These are phyloP conservation scores for Nannospalax galili DNA, from an alignment of 2,113 vertebrate genomes.

Conservation along the genomic window DNA sequence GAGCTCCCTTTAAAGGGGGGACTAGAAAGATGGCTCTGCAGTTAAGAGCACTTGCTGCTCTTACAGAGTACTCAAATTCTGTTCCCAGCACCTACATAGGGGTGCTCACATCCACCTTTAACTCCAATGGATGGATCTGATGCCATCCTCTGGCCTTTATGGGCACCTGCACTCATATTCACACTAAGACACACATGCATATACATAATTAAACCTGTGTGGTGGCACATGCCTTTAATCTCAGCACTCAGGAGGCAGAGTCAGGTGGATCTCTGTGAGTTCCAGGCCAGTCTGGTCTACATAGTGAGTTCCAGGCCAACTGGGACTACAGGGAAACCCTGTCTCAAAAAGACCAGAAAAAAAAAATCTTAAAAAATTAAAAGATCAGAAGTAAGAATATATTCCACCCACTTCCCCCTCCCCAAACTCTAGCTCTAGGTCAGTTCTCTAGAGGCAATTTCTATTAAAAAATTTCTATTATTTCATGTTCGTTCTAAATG, in stretches of 20 bases:
- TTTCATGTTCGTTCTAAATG: too few species aligned
- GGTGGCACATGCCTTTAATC: too few species aligned
- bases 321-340: too few species aligned
- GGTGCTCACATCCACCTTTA: not conserved
- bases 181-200: not conserved
- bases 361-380: not conserved
- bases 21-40: not conserved
- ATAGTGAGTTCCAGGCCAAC: too few species aligned
- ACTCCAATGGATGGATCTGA: not conserved
- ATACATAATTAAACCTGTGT: not conserved
- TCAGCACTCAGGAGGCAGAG: too few species aligned
- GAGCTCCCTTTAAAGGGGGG: not conserved
- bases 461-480: too few species aligned
- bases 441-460: too few species aligned
- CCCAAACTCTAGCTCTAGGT: too few species aligned
- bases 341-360: not conserved
- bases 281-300: too few species aligned
- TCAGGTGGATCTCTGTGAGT: too few species aligned
- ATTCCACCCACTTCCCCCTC: too few species aligned
- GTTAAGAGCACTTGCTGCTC: not conserved
- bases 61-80: not conserved
- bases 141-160: not conserved
- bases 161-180: not conserved
- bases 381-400: too few species aligned
- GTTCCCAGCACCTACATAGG: not conserved